Percentiles rank a stretch among this genome's conserved stretches.
phyloP scores from a whole-genome alignment of 1,140 invertebrate species.

The Proctacanthus coquilletti region DNA sequence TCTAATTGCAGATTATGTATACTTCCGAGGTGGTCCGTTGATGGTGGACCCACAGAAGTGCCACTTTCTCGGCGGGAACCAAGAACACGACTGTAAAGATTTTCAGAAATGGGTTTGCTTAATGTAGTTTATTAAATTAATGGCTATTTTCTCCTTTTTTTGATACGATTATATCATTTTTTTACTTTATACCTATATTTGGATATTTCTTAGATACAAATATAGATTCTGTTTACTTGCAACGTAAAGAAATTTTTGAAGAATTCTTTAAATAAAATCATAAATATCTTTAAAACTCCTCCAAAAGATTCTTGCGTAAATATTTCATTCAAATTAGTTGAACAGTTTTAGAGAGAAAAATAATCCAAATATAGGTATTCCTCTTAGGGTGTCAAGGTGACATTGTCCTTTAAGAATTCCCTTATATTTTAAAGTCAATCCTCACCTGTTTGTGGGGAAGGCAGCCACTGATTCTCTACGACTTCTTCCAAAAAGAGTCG shows the following conservation, averaged over 20 bases:
- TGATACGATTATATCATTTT: neutral
- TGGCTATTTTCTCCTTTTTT: neutral
- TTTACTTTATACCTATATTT: neutral
- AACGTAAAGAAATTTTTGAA: too few species aligned
- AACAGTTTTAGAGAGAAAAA: neutral
- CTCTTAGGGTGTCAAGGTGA: neutral
- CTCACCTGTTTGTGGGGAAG: constrained; percentile 41
- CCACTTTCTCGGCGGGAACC: constrained; percentile 25
- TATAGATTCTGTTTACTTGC: too few species aligned
- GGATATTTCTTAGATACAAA: neutral
- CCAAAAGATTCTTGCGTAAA: constrained; percentile 3
- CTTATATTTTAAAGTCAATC: too few species aligned
- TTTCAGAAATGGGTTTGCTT: neutral
- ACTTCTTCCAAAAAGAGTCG: constrained; percentile 53
- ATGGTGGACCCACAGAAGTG: constrained; percentile 39
- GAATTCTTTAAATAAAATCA: too few species aligned
- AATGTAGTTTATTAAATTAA: neutral
- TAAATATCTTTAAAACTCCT: constrained; percentile 29
- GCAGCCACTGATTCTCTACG: constrained; percentile 65
- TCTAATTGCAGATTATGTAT: constrained; percentile 67
- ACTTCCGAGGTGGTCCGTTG: constrained; percentile 52
- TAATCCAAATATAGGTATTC: neutral
- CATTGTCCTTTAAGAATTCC: neutral
- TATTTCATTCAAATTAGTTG: neutral
- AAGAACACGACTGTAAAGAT: constrained; percentile 12